Conservation (phyloP, 2,888 invertebrate species). For the Lasioglossum pauxillum region DNA sequence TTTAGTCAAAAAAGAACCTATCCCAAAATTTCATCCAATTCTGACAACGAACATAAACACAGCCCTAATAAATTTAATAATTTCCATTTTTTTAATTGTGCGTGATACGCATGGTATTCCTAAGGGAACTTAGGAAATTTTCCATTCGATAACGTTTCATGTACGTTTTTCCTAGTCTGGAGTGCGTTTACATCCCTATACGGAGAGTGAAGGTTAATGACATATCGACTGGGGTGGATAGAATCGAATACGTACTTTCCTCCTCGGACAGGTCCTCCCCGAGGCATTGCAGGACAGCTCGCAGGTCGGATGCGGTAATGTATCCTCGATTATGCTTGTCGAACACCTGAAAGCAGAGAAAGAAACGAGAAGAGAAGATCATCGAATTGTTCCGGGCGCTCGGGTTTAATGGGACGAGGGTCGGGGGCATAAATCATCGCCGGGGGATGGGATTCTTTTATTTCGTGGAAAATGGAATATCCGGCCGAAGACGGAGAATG, state of each 20-base stretch:
- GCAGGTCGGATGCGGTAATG: constrained; percentile 94
- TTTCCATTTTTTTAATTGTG: no score
- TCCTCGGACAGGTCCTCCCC: constrained; percentile 96
- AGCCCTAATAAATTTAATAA: no score
- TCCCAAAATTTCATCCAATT: no score
- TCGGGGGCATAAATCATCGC: constrained; percentile 16
- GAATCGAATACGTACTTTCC: constrained; percentile 89
- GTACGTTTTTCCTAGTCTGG: no score
- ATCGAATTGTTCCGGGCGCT: neutral
- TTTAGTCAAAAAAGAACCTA: no score
- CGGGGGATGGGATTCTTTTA: constrained; percentile 44
- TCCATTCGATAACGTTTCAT: no score
- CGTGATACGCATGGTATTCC: no score
- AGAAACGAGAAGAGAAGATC: neutral
- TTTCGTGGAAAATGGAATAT: constrained; percentile 49
- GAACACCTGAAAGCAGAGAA: constrained; percentile 86
- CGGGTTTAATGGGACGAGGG: constrained; percentile 2
- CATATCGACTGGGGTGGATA: no score
- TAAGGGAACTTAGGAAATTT: no score
- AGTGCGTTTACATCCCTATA: no score
- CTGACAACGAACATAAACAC: no score
- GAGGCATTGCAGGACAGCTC: constrained; percentile 94
- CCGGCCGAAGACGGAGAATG: constrained; percentile 25
- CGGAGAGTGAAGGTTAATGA: neutral
- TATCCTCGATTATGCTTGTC: constrained; percentile 97